Evolutionary conservation across 2,888 invertebrate species (phyloP).

Genomic region (Cecidostiba fungosa): DNA sequence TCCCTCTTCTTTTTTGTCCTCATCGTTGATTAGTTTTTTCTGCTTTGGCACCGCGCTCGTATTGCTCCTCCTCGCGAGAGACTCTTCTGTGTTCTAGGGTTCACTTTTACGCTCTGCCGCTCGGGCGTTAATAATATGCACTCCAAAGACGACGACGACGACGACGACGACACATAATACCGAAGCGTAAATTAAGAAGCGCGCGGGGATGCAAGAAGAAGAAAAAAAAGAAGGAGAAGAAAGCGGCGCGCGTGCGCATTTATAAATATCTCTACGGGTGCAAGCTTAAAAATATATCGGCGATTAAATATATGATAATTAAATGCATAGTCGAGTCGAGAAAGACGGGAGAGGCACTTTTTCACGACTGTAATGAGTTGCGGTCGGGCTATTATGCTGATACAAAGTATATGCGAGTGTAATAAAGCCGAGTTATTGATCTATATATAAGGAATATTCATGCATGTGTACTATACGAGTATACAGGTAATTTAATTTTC

Average conservation of each 20-base stretch:
- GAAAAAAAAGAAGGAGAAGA: background rate
- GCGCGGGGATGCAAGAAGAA: background rate
- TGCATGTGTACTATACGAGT: too few relatives aligned
- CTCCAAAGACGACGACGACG: constrained; percentile 26
- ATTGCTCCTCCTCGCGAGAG: constrained; percentile 35
- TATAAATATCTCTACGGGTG: background rate
- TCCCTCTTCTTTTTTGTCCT: background rate
- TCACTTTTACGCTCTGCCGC: constrained; percentile 40
- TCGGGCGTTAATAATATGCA: constrained; percentile 47
- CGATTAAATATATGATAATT: background rate
- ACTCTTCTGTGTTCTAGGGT: background rate
- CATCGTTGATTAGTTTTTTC: constrained; percentile 25
- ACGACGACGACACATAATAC: constrained; percentile 52
- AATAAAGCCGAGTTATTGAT: constrained; percentile 31
- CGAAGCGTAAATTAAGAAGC: constrained; percentile 55
- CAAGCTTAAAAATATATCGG: constrained; percentile 24
- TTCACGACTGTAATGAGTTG: background rate
- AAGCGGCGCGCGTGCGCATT: background rate
- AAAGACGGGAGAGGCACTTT: background rate
- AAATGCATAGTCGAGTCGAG: background rate
- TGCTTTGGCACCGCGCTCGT: constrained; percentile 12
- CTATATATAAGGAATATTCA: constrained; percentile 6
- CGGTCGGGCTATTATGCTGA: background rate
- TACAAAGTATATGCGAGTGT: constrained; percentile 4
- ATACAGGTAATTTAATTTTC: background rate